Evolutionary conservation across 2,888 invertebrate species (phyloP).

Genomic region (Lathronympha strigana): DNA sequence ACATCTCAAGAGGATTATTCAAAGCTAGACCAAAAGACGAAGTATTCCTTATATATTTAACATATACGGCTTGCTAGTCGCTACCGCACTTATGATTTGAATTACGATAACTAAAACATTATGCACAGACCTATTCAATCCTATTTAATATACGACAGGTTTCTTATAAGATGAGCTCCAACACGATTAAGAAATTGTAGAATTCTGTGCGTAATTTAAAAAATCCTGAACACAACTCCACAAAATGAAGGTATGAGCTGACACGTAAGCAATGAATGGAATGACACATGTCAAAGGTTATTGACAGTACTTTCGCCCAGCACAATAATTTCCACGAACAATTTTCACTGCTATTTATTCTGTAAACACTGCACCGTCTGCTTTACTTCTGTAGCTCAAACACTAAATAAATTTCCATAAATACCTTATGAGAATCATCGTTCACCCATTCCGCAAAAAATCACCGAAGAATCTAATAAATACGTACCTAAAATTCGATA

Average conservation of each 20-base stretch:
- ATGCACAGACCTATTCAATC: slow-evolving; percentile 16
- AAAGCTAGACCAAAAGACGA: background rate
- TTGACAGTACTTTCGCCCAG: slow-evolving; percentile 72
- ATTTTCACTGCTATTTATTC: slow-evolving; percentile 36
- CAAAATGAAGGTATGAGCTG: slow-evolving; percentile 65
- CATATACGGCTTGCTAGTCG: slow-evolving; percentile 6
- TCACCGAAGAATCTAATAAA: slow-evolving; percentile 1
- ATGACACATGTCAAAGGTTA: slow-evolving; percentile 85
- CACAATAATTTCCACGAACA: slow-evolving; percentile 43
- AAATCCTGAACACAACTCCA: slow-evolving; percentile 51
- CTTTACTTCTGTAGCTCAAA: background rate
- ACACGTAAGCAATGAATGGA: slow-evolving; percentile 85
- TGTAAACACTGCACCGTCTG: slow-evolving; percentile 11
- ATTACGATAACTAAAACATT: slow-evolving; percentile 26
- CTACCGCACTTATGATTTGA: slow-evolving; percentile 4
- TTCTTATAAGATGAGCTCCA: slow-evolving; percentile 6
- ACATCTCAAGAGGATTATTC: background rate
- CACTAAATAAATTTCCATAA: slow-evolving; percentile 16
- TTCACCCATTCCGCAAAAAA: slow-evolving; percentile 10
- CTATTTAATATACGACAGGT: background rate
- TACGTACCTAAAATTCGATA: slow-evolving; percentile 27
- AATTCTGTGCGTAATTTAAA: slow-evolving; percentile 39
- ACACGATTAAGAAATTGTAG: slow-evolving; percentile 18
- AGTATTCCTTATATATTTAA: background rate
- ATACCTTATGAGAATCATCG: slow-evolving; percentile 15